A percentile compares a stretch with the other conserved stretches of the same genome.
phyloP scores from a whole-genome alignment of 2,113 vertebrate species.

The Xerus inauris region DNA sequence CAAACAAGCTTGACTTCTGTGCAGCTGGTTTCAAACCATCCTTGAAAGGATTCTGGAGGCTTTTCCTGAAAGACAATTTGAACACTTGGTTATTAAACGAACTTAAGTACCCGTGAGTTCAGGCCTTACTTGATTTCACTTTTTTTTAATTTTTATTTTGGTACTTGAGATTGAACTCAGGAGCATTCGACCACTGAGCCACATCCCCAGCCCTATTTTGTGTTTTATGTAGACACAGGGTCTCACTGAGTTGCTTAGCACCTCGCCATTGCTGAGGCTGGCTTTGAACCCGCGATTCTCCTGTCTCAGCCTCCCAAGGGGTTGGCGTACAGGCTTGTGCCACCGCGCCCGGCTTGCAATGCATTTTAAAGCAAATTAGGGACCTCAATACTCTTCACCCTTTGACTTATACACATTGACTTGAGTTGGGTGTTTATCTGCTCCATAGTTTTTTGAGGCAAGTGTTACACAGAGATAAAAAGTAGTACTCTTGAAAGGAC shows the following conservation, averaged over 20 bases:
- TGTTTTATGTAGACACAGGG: no score
- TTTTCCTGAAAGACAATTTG: background rate
- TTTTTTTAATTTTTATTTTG: no score
- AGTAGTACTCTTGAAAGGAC: background rate
- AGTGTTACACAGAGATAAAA: background rate
- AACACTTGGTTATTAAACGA: background rate
- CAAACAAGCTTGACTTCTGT: background rate
- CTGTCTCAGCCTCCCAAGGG: no score
- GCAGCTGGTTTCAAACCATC: background rate
- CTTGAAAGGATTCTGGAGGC: background rate
- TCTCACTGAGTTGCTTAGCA: no score
- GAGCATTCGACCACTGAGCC: no score
- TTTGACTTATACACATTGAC: background rate
- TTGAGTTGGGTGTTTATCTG: background rate
- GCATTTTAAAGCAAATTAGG: background rate
- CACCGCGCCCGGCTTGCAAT: no score
- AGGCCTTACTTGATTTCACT: background rate
- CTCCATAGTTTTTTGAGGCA: background rate
- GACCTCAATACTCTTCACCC: background rate
- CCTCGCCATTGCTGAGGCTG: no score
- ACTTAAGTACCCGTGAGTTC: background rate
- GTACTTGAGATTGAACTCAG: no score
- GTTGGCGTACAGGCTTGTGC: no score
- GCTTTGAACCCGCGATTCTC: no score
- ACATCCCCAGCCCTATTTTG: no score